These are phyloP conservation scores for Solea solea DNA, from an alignment of 2,113 vertebrate species.

Conservation along the genomic window DNA sequence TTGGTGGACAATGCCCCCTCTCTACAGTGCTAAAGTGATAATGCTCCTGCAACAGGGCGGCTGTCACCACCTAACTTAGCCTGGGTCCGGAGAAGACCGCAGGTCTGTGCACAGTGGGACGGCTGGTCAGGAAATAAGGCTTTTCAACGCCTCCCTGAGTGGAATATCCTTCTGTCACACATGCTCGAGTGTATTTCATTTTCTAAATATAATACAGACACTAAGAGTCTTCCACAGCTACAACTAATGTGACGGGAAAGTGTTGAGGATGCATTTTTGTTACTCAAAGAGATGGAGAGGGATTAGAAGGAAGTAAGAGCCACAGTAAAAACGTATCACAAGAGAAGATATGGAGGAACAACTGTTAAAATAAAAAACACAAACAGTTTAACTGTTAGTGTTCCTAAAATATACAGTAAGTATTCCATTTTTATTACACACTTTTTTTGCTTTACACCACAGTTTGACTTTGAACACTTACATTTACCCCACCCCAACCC, in stretches of 20 bases:
- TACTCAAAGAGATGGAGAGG: background rate
- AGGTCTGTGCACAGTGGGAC: conserved; percentile 33
- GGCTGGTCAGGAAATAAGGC: conserved; percentile 52
- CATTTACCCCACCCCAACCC: no score
- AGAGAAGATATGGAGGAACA: no score
- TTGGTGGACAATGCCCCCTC: conserved; percentile 62
- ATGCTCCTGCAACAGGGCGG: conserved; percentile 52
- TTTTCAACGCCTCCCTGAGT: conserved; percentile 57
- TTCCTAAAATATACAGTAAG: no score
- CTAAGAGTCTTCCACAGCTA: conserved; percentile 33
- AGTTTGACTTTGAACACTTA: no score
- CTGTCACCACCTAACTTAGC: conserved; percentile 68
- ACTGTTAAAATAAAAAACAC: no score
- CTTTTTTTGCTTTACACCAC: no score
- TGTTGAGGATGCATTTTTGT: conserved; percentile 15
- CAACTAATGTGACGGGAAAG: conserved; percentile 23
- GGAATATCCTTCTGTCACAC: conserved; percentile 57
- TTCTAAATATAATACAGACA: conserved; percentile 41
- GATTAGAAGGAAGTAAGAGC: background rate
- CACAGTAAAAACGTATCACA: background rate
- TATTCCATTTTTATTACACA: no score
- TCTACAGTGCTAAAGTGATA: conserved; percentile 62
- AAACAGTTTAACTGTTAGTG: no score
- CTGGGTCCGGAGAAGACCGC: conserved; percentile 38
- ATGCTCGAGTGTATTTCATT: background rate